Evolutionary conservation across 2,797 vertebrate genomes (phyloP).

Genomic region (Rhinatrema bivittatum): DNA sequence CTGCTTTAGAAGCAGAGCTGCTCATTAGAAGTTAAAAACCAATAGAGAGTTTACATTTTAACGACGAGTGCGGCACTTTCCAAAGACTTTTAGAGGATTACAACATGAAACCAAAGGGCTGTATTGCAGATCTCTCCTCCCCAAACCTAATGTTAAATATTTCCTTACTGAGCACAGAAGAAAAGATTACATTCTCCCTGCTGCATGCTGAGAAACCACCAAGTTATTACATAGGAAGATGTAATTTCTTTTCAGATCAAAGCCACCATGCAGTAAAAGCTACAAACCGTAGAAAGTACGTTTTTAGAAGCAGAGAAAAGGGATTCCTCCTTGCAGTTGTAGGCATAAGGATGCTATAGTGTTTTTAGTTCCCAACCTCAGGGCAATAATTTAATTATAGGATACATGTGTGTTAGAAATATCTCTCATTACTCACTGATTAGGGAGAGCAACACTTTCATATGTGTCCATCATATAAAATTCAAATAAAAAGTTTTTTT

Average conservation of each 20-base stretch:
- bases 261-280: background rate
- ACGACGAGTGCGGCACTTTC: conserved; percentile 39
- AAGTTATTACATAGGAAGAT: conserved; percentile 4
- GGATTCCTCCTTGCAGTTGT: no score
- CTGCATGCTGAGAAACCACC: conserved; percentile 8
- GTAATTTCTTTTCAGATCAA: background rate
- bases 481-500: no score
- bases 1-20: conserved; percentile 33
- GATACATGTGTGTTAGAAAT: no score
- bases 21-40: conserved; percentile 42
- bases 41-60: conserved; percentile 37
- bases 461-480: no score
- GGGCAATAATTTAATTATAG: no score
- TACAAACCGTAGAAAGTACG: no score
- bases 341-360: no score
- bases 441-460: no score
- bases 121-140: conserved; percentile 13
- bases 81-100: conserved; percentile 51
- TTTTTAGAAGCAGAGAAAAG: no score
- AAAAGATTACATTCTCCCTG: conserved; percentile 13
- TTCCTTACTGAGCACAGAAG: conserved; percentile 4
- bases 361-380: no score
- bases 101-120: conserved; percentile 20
- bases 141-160: conserved; percentile 33
- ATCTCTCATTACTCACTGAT: no score